These are phyloP conservation scores for Pseudonaja textilis DNA, from an alignment of 2,113 vertebrate genomes.

Conservation along the genomic window DNA sequence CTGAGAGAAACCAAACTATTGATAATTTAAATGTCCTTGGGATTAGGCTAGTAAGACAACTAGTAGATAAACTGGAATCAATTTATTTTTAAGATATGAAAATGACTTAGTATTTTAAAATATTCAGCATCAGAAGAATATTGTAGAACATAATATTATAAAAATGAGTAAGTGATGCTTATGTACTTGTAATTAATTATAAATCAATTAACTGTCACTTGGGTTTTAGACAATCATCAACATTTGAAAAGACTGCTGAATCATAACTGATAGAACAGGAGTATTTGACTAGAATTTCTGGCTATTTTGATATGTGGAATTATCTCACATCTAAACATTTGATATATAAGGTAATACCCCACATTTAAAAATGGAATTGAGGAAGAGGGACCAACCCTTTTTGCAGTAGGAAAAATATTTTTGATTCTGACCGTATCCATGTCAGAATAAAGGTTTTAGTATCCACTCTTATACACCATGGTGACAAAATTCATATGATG, in stretches of 20 bases:
- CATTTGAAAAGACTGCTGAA: neutral
- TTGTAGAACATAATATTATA: neutral
- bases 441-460: neutral
- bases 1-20: neutral
- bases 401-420: neutral
- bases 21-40: neutral
- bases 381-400: neutral
- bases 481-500: neutral
- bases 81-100: neutral
- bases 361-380: neutral
- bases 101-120: neutral
- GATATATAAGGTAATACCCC: neutral
- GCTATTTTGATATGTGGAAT: neutral
- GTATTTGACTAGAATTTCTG: neutral
- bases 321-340: neutral
- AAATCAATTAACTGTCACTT: neutral
- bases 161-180: neutral
- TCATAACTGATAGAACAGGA: neutral
- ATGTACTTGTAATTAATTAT: neutral
- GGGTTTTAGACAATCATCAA: neutral
- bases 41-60: neutral
- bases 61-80: neutral
- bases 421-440: neutral
- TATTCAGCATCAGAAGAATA: neutral
- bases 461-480: neutral